A percentile compares a stretch with the other conserved stretches of the same genome.
phyloP scores from a whole-genome alignment of 2,113 vertebrate genomes.

The Emydocephalus ijimae region DNA sequence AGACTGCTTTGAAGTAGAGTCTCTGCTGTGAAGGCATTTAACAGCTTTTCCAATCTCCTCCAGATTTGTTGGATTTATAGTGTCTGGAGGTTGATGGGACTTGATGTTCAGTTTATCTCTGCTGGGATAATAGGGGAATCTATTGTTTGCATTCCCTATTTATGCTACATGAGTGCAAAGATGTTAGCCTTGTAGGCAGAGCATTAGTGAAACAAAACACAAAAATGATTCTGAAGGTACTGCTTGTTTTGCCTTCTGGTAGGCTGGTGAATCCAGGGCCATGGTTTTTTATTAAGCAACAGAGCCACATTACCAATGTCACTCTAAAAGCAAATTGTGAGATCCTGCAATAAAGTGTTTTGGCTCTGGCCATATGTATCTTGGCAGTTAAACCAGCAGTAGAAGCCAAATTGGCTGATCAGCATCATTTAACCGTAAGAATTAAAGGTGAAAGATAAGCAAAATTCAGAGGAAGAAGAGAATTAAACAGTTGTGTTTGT shows the following conservation, averaged over 20 bases:
- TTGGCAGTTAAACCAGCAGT: background rate
- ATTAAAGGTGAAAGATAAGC: background rate
- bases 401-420: background rate
- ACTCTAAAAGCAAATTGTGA: background rate
- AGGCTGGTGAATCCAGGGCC: background rate
- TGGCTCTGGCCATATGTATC: background rate
- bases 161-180: background rate
- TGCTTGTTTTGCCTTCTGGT: background rate
- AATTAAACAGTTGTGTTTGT: background rate
- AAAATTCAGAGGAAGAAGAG: background rate
- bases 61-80: background rate
- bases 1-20: background rate
- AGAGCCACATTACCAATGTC: accelerated
- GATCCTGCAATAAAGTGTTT: background rate
- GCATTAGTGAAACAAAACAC: background rate
- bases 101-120: background rate
- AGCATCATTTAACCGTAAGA: background rate
- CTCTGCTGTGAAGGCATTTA: background rate
- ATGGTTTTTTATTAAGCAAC: background rate
- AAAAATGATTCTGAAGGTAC: background rate
- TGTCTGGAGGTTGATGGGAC: background rate
- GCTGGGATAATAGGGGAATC: background rate
- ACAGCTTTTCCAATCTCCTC: background rate
- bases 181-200: background rate
- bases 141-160: background rate